Percentiles rank a stretch among this genome's conserved stretches.
Evolutionary conservation across 2,797 vertebrate species (phyloP).

Genomic region (Saxicola maurus): DNA sequence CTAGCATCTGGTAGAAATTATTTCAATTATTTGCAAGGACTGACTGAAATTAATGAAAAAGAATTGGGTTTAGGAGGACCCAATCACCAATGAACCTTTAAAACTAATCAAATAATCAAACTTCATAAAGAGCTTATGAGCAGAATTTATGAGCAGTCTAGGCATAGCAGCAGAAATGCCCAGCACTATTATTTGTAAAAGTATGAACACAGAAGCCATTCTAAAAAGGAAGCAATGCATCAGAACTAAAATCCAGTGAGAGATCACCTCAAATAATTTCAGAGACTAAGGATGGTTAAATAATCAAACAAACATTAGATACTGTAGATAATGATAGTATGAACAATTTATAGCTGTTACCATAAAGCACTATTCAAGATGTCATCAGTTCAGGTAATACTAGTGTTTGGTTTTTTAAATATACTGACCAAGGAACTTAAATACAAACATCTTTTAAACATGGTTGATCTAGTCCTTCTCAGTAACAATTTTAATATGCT

Average conservation of each 20-base stretch:
- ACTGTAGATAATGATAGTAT: not conserved
- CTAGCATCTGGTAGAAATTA: not conserved
- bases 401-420: not conserved
- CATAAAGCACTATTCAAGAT: not conserved
- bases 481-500: not conserved
- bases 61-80: not conserved
- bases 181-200: not conserved
- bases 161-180: not conserved
- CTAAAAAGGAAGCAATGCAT: not conserved
- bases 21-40: not conserved
- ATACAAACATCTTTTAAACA: not conserved
- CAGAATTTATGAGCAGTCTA: not conserved
- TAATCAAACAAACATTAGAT: not conserved
- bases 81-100: not conserved
- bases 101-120: not conserved
- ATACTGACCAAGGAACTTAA: not conserved
- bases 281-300: not conserved
- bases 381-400: not conserved
- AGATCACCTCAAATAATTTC: not conserved
- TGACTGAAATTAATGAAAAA: not conserved
- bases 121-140: not conserved
- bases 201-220: not conserved
- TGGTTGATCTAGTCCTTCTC: not conserved
- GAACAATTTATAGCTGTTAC: not conserved
- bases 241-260: not conserved